Evolutionary conservation across 2,113 vertebrate species (phyloP).

Genomic region (Gopherus evgoodei): DNA sequence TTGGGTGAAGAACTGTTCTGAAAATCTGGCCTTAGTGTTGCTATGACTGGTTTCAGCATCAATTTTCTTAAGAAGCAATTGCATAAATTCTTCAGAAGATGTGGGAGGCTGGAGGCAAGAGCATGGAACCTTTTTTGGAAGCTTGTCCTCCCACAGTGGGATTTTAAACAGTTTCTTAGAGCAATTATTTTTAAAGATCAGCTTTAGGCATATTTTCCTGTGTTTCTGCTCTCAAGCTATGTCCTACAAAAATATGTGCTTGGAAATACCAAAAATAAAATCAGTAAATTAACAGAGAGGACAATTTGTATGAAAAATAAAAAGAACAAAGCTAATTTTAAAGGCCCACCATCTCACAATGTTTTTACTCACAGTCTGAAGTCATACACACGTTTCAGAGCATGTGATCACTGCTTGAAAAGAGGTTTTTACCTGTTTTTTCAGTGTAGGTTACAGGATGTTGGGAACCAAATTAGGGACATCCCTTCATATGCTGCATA

Average conservation of each 20-base stretch:
- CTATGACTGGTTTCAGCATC: background rate
- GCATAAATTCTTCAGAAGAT: background rate
- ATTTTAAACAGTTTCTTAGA: slow-evolving; percentile 4
- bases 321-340: background rate
- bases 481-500: background rate
- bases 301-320: background rate
- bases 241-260: slow-evolving; percentile 31
- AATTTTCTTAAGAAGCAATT: background rate
- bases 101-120: background rate
- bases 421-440: background rate
- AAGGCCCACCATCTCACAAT: background rate
- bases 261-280: slow-evolving; percentile 36
- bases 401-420: background rate
- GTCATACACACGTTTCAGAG: background rate
- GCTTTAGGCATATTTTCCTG: slow-evolving; percentile 12
- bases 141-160: background rate
- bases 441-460: background rate
- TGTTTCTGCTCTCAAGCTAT: slow-evolving; percentile 18
- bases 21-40: background rate
- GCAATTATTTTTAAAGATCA: slow-evolving; percentile 10
- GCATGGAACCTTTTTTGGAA: background rate
- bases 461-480: background rate
- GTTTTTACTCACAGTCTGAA: background rate
- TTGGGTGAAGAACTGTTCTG: background rate
- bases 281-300: background rate